These are phyloP conservation scores for Habrosyne pyritoides DNA, from an alignment of 2,888 invertebrate species.

Conservation along the genomic window DNA sequence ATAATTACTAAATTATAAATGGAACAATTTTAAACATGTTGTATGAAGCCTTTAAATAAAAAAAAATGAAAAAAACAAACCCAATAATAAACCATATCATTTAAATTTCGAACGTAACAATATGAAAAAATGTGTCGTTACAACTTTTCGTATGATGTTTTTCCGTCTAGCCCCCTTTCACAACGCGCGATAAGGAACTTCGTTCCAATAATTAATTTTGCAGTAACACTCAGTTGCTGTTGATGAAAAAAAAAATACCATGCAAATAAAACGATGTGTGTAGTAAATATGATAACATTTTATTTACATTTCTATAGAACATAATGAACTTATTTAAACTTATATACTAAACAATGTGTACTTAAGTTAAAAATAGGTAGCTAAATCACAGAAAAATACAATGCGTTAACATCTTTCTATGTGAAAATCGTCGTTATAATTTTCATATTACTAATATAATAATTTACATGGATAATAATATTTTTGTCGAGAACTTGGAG, in stretches of 20 bases:
- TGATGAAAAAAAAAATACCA: too few relatives aligned
- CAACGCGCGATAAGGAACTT: too few relatives aligned
- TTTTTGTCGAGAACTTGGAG: background rate
- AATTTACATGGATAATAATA: background rate
- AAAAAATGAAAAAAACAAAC: too few relatives aligned
- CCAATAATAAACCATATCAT: too few relatives aligned
- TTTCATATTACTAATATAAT: background rate
- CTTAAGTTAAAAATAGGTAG: slow-evolving; percentile 26
- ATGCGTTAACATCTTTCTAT: slow-evolving; percentile 10
- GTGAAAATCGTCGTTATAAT: background rate
- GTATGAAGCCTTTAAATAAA: too few relatives aligned
- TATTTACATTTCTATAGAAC: slow-evolving; percentile 47
- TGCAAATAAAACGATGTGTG: background rate
- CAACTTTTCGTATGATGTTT: too few relatives aligned
- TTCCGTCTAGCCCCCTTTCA: too few relatives aligned
- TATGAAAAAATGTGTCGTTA: too few relatives aligned
- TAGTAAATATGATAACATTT: slow-evolving; percentile 36
- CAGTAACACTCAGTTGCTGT: background rate
- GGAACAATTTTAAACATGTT: too few relatives aligned
- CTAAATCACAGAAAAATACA: slow-evolving; percentile 71
- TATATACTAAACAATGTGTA: slow-evolving; percentile 25
- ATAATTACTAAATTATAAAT: too few relatives aligned
- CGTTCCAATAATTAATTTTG: too few relatives aligned
- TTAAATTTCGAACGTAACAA: too few relatives aligned
- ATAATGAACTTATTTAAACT: slow-evolving; percentile 31